Evolutionary conservation across 2,888 invertebrate species (phyloP), one percentile per base, ranked within the genome.

Genomic region (Pardosa pseudoannulata): DNA sequence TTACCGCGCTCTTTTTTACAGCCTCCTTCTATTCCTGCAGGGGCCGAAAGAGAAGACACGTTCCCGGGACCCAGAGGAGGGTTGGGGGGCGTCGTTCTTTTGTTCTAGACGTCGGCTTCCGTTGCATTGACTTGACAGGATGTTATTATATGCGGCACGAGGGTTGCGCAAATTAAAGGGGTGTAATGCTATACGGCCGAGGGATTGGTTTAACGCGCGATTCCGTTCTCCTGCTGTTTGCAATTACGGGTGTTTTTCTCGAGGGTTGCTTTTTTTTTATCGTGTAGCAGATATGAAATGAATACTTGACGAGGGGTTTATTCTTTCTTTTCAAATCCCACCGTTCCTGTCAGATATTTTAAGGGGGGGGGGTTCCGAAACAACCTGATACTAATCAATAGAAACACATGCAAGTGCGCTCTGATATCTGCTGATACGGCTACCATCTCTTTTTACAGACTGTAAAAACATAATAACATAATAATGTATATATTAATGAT

Each of bases 61-160:
- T 9, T 9, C 36, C 67, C 67, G 9, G 32, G 32, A 67, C 67
- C 31, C 67, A 32, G 31, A 19, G 36, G 32, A 36, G 32, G 16
- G 67, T 32, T 32, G 32, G 23, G 56, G 1, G 3, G 1, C 56
- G 13, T 56, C 56, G 19, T 19, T 11, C 39, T 62, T 62, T 64
- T 79, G 64, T 79, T 71, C 29, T 71, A 31, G 29, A 9, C 16
- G 29, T 39, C 28, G 46, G 19, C 23, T 29, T 46, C 64, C 39
- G 23, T 28, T 23, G 31, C 36, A 36, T 13, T 23, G 64, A n/a
- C 11, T 16, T 79, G 79, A 39, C 62, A 79, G 70, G 56, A 71
- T 71, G 62, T 70, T 78, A 78, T 78, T 78, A 78, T 67, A 67
- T 13, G n/a, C 27, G 46, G 41, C 36, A 29, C 68, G 31, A 62